Evolutionary conservation across 2,113 vertebrate genomes (phyloP).

Genomic region (Xiphorhynchus elegans): DNA sequence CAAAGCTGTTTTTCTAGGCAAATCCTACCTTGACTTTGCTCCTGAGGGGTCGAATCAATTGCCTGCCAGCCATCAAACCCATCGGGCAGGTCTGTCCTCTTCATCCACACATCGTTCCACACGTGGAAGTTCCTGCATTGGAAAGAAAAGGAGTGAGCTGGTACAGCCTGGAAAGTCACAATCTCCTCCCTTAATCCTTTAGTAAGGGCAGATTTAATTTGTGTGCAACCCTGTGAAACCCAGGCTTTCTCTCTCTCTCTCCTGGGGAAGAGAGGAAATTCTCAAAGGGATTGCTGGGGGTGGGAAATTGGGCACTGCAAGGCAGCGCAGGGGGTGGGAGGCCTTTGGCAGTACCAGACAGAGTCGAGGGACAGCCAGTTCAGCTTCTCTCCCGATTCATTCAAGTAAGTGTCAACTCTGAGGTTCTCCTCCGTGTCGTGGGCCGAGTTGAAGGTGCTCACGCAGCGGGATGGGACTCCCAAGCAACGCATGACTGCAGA

Average conservation of each 20-base stretch:
- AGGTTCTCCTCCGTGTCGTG: slow-evolving; percentile 75
- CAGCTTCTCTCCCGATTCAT: slow-evolving; percentile 37
- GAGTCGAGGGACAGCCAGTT: slow-evolving; percentile 1
- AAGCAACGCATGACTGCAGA: slow-evolving; percentile 75
- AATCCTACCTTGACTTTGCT: slow-evolving; percentile 70
- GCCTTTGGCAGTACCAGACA: slow-evolving; percentile 49
- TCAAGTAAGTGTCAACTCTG: slow-evolving; percentile 61
- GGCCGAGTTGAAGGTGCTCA: slow-evolving; percentile 73
- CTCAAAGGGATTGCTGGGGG: background rate
- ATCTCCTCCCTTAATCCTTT: background rate
- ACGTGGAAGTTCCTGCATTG: slow-evolving; percentile 71
- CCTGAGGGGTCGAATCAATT: slow-evolving; percentile 74
- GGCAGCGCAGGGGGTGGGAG: rapidly evolving
- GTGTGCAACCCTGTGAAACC: background rate
- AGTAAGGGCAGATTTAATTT: background rate
- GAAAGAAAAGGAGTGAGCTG: background rate
- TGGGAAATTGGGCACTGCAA: rapidly evolving
- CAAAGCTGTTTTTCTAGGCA: background rate
- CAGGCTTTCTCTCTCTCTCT: background rate
- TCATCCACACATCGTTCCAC: slow-evolving; percentile 79
- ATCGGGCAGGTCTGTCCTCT: slow-evolving; percentile 49
- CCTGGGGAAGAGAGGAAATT: background rate
- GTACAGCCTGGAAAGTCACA: rapidly evolving
- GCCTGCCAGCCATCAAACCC: slow-evolving; percentile 75
- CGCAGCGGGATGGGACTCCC: slow-evolving; percentile 71